Conservation (phyloP, 2,888 invertebrate species). For the Tipula unca region DNA sequence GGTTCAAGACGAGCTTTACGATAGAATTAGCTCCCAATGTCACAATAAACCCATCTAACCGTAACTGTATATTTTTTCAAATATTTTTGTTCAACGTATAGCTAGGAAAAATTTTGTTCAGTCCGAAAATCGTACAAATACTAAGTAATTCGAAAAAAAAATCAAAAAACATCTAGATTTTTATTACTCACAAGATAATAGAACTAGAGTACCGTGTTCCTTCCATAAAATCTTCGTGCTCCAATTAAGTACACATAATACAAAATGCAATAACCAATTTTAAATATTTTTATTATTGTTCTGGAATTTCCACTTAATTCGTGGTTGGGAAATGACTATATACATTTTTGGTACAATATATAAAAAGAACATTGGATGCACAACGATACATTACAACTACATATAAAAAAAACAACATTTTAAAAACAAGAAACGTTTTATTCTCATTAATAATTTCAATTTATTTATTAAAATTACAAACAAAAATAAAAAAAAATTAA, state of each 20-base stretch:
- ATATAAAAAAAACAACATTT: too few relatives aligned
- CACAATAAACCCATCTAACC: too few relatives aligned
- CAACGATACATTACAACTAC: neutral
- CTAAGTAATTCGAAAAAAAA: too few relatives aligned
- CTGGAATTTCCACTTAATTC: neutral
- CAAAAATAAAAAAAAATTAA: neutral
- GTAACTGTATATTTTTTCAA: too few relatives aligned
- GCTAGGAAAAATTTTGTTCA: too few relatives aligned
- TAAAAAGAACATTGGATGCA: neutral
- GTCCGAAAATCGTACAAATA: too few relatives aligned
- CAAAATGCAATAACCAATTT: neutral
- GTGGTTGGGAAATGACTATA: neutral
- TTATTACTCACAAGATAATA: neutral
- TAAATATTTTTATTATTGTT: neutral
- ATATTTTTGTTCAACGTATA: too few relatives aligned
- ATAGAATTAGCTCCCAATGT: too few relatives aligned
- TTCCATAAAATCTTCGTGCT: neutral
- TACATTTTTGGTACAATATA: neutral
- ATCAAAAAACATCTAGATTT: too few relatives aligned
- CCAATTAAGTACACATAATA: neutral
- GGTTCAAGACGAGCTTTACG: too few relatives aligned
- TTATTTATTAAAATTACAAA: neutral
- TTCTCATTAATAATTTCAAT: constrained; percentile 14
- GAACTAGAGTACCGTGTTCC: neutral
- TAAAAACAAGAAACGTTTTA: neutral